Evolutionary conservation across 2,797 vertebrate species (phyloP).

Genomic region (Octomys mimax): DNA sequence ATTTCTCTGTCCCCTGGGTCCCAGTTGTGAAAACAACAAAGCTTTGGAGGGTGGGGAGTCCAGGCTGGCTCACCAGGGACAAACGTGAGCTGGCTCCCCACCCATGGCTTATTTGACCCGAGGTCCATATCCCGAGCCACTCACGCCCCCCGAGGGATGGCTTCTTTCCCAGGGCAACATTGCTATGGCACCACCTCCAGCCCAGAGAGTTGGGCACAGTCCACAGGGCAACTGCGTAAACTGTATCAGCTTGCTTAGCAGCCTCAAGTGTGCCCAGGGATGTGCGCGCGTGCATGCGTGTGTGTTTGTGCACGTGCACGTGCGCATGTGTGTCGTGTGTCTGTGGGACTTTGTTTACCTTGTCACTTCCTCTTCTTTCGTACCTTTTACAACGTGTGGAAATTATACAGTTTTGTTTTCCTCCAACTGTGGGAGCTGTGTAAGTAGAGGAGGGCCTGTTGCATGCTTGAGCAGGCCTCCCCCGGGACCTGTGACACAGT

Average conservation of each 20-base stretch:
- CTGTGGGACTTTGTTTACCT: no score
- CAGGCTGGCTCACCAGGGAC: neutral
- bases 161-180: no score
- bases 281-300: neutral
- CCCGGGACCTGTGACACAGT: neutral
- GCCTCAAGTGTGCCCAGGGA: neutral
- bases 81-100: neutral
- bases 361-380: neutral
- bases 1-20: rapidly evolving
- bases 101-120: neutral
- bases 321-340: neutral
- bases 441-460: neutral
- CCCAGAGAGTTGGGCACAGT: neutral
- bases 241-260: neutral
- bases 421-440: neutral
- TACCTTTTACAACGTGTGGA: neutral
- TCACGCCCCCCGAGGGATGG: neutral
- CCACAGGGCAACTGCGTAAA: neutral
- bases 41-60: neutral
- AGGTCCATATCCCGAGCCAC: neutral
- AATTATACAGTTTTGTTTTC: neutral
- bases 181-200: rapidly evolving
- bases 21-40: neutral
- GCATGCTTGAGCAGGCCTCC: neutral
- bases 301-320: neutral